Conservation (phyloP, 2,113 vertebrate genomes). For the Dasyornis broadbenti region DNA sequence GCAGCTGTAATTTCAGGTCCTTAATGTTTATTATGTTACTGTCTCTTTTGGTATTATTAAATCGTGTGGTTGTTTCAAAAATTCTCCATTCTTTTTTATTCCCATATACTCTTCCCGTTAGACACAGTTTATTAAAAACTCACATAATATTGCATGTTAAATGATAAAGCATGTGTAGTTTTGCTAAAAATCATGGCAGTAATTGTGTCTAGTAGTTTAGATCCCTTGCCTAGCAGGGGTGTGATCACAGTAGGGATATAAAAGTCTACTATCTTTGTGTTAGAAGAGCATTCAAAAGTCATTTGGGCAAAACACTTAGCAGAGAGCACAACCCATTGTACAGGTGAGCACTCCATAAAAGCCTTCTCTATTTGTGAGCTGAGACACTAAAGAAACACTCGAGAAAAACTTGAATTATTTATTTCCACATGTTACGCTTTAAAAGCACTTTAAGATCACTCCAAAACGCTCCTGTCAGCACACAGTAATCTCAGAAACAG, state of each 20-base stretch:
- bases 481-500: background rate
- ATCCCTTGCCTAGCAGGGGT: background rate
- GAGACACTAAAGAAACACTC: conserved; percentile 28
- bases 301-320: background rate
- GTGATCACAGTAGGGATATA: background rate
- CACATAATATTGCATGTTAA: background rate
- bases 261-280: background rate
- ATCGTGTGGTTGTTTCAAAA: background rate
- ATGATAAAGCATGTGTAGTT: background rate
- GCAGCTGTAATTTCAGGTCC: background rate
- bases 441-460: conserved; percentile 53
- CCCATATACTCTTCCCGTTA: background rate
- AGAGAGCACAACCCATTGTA: background rate
- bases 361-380: background rate
- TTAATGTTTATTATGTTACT: background rate
- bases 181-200: background rate
- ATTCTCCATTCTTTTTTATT: background rate
- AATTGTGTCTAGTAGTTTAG: background rate
- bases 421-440: conserved; percentile 41
- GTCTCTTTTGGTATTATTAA: background rate
- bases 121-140: background rate
- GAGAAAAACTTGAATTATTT: conserved; percentile 62
- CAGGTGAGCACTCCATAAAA: conserved; percentile 46
- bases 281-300: background rate
- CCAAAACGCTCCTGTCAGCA: conserved; percentile 27